Percentiles rank a stretch among this genome's conserved stretches.
Evolutionary conservation across 2,888 invertebrate genomes (phyloP).

Genomic region (Elmis aenea): DNA sequence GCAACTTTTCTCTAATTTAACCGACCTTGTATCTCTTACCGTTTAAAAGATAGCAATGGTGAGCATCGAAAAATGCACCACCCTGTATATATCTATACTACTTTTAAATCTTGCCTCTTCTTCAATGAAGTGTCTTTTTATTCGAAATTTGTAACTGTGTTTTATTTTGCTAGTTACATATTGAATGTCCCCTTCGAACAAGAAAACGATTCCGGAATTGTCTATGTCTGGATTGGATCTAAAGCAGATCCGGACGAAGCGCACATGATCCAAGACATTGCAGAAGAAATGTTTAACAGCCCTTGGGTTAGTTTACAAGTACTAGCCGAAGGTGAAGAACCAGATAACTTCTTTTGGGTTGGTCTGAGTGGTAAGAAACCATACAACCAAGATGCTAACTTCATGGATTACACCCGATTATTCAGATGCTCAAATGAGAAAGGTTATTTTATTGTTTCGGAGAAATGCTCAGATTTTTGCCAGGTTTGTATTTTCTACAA

Average conservation of each 20-base stretch:
- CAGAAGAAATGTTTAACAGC: conserved; percentile 86
- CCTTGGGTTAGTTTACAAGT: conserved; percentile 75
- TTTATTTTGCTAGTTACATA: too few species aligned
- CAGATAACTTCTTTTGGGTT: conserved; percentile 98
- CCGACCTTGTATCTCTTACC: too few species aligned
- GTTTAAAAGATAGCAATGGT: too few species aligned
- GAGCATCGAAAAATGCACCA: too few species aligned
- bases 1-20: too few species aligned
- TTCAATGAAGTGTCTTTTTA: too few species aligned
- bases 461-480: conserved; percentile 97
- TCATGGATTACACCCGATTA: conserved; percentile 87
- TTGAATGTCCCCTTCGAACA: conserved; percentile 89
- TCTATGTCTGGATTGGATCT: conserved; percentile 93
- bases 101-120: conserved; percentile 2
- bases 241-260: conserved; percentile 82
- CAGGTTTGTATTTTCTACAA: too few species aligned
- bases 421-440: conserved; percentile 99
- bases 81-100: conserved; percentile 6
- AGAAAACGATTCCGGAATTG: conserved; percentile 79
- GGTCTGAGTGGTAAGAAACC: conserved; percentile 88
- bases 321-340: conserved; percentile 90
- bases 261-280: conserved; percentile 82
- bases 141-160: too few species aligned
- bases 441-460: conserved; percentile 97
- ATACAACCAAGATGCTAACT: conserved; percentile 84